Evolutionary conservation across 2,113 vertebrate genomes (phyloP), one percentile per base, ranked within the genome.

Genomic region (Syrmaticus mikado): DNA sequence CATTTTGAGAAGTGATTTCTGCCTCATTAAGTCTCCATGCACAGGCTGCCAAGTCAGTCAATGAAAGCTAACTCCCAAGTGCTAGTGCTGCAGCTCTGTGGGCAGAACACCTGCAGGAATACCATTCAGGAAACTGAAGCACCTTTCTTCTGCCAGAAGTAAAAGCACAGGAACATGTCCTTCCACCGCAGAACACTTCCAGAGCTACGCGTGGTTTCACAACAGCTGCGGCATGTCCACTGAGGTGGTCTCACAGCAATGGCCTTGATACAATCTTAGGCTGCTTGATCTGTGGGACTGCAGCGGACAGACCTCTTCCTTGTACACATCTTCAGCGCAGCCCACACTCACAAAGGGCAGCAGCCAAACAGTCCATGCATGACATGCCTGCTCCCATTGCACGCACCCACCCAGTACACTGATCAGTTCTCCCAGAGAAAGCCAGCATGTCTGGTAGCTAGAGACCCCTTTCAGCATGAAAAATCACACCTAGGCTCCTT

Each of bases 101-200:
- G 80, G 41, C 52, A 19, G 82, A 65, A 32, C 0, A 0, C 18
- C 1, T 0, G 57, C 86, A 68, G 81, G 43, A 60, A 10, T 32
- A 43, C 13, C 8, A 1, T n/a, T 1, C 13, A 61, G 61, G 61
- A 86, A 88, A 64, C 70, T 30, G 72, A 90, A 89, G 77, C 52
- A 50, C 40, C 57, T 82, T 72, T 76, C 50, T 78, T 52, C 46
- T 72, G 62, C 41, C 28, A 61, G 38, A 38, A 32, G 55, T 67
- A 45, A 77, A 87, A 90, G 68, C 72, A 93, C 87, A 81, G 0
- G 0, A 8, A 72, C 2, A 0, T 3, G 7, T 28, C 21, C 15
- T 57, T 30, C 48, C 15, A 24, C 6, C 62, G 68, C 77, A 61
- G 62, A 84, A 68, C 32, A 57, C 3, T 30, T 8, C 41, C 6